Evolutionary conservation across 1,140 invertebrate species (phyloP), one percentile per base, ranked within the genome.

Genomic region (Leguminivora glycinivorella): DNA sequence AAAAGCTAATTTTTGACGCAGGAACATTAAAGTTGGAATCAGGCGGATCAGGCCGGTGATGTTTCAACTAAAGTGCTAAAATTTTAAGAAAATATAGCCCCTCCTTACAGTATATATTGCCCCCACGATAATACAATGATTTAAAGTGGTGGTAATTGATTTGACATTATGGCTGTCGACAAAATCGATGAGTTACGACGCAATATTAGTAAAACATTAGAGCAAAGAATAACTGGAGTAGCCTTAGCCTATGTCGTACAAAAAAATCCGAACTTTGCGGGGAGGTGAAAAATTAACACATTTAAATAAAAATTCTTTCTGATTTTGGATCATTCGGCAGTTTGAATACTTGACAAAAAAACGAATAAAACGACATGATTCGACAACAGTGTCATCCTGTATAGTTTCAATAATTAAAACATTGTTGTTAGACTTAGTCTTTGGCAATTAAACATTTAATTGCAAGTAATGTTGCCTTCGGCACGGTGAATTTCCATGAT

Each of bases 121-220:
- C 70, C 75, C 67, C 70, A 68, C 40, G 72, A 72, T 78, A 73
- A 79, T 76, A 72, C 56, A 75, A 74, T 71, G 75, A 66, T 75
- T 70, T 72, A 43, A 77, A 79, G 67, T 75, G 77, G 73, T 74
- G 73, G 31, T 77, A 69, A 81, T 79, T 78, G 77, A 78, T 81
- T 72, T 72, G 80, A 76, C 80, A 79, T 81, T 81, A 76, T 68
- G 38, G 22, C 43, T 73, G 68, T 79, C 75, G 72, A 81, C 74
- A 67, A 74, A 24, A 71, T 71, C 69, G 73, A 78, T 76, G 70
- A 72, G 67, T 79, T 74, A 73, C 58, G 72, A 72, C 72, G 73
- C 70, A 77, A 52, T 63, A 70, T 60, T 60, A 3, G 17, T 52
- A 67, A 43, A 43, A 76, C 78, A 63, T 24, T n/a, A n/a, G n/a